These are phyloP conservation scores for Poecilobothrus nobilitatus DNA, from an alignment of 2,888 invertebrate genomes.

Conservation along the genomic window DNA sequence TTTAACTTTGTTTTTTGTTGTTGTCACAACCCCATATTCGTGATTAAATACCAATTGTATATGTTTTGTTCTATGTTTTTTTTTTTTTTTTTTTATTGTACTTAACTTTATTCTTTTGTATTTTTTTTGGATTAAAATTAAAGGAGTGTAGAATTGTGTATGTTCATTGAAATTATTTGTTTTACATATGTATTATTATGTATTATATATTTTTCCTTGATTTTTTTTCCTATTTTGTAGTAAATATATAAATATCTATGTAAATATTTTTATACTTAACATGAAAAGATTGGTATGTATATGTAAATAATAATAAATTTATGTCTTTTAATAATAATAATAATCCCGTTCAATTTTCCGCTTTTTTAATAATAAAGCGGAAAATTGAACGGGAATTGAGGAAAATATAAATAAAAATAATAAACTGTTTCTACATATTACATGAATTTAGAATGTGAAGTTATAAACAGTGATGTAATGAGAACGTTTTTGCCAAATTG, in stretches of 20 bases:
- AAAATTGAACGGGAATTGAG: too few species aligned
- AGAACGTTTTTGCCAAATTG: too few species aligned
- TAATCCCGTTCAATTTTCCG: too few species aligned
- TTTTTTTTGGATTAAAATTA: too few species aligned
- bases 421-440: too few species aligned
- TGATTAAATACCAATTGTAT: background rate
- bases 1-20: too few species aligned
- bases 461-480: too few species aligned
- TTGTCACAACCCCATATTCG: background rate
- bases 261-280: too few species aligned
- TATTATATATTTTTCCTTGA: background rate
- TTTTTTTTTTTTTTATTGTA: background rate
- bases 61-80: background rate
- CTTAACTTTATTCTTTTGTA: background rate
- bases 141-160: background rate
- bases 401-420: too few species aligned
- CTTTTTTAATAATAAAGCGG: too few species aligned
- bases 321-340: too few species aligned
- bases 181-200: background rate
- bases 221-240: background rate
- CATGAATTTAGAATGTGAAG: too few species aligned
- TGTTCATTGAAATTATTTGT: slow-evolving; percentile 2
- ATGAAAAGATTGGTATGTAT: background rate
- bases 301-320: background rate
- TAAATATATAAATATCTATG: background rate